phyloP scores from a whole-genome alignment of 2,797 vertebrate genomes.

The Pelochelys cantorii region DNA sequence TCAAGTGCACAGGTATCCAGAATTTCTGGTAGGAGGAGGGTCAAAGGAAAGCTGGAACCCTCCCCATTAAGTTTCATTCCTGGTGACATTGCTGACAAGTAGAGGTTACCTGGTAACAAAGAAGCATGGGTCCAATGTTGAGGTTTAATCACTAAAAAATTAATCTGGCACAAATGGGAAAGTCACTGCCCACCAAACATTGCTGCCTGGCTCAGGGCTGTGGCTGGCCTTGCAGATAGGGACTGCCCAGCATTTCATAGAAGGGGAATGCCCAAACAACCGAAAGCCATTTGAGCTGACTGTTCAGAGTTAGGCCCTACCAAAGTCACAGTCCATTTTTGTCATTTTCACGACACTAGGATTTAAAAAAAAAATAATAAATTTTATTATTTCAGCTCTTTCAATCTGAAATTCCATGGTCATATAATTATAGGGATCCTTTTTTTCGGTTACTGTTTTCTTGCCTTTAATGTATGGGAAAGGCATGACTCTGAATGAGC shows the following conservation, averaged over 20 bases:
- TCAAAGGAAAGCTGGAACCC: neutral
- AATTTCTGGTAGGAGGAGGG: neutral
- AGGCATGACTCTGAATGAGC: slow-evolving; percentile 68
- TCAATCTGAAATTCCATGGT: too few species aligned
- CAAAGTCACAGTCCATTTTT: too few species aligned
- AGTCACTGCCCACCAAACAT: neutral
- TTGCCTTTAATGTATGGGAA: slow-evolving; percentile 67
- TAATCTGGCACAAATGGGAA: neutral
- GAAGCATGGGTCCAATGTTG: neutral
- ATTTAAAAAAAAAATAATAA: too few species aligned
- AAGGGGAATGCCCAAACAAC: neutral
- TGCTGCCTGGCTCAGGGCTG: neutral
- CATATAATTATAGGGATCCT: neutral
- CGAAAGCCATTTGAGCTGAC: neutral
- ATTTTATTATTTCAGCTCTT: too few species aligned
- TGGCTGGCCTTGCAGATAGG: neutral
- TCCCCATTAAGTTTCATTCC: neutral
- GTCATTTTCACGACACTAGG: too few species aligned
- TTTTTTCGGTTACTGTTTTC: slow-evolving; percentile 37
- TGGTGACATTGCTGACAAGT: neutral
- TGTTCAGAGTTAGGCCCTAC: neutral
- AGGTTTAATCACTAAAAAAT: neutral
- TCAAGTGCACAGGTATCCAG: neutral
- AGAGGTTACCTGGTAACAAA: neutral
- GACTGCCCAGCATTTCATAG: neutral